Evolutionary conservation across 2,888 invertebrate species (phyloP), one percentile per base, ranked within the genome.

Genomic region (Himalopsyche kuldschensis): DNA sequence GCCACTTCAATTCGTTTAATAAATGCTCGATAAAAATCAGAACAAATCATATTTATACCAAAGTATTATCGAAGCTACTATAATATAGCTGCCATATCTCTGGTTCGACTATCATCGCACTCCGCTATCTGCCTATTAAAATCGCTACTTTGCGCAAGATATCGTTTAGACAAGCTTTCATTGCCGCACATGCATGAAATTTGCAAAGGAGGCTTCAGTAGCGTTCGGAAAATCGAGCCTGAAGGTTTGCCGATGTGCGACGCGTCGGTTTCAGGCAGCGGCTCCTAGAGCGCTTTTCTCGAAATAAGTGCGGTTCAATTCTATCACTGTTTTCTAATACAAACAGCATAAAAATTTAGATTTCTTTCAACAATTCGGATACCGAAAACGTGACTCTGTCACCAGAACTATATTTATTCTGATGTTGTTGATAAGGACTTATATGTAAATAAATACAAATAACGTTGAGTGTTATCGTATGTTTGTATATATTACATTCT

Each of bases 191-290:
- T 69, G 69, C 69, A 27, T 69, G 69, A 69, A 69, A 69, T 69
- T 69, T 30, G 69, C 69, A 41, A 30, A 27, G 63, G 63, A 80
- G 69, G 69, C 32, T 80, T 69, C 79, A 80, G 79, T 80, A 80
- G 79, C 79, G 79, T 80, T 80, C 79, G 79, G 69, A 69, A 80
- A 80, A 69, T 46, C 79, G 79, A 41, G 41, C 69, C 41, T 69
- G 41, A 27, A 80, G 79, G 79, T 80, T 63, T 35, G 63, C 69
- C 10, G 20, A 32, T 63, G 8, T 3, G 55, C 79, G 48, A 11
- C 41, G 79, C 69, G 63, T 63, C 46, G 20, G n/a, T 63, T 32
- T 55, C 79, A 35, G 55, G 55, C 24, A 27, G 24, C 79, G 79
- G 79, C 17, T 20, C 69, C 35, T 30, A 41, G 27, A 69, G 35